Evolutionary conservation across 2,797 vertebrate genomes (phyloP), one percentile per base, ranked within the genome.

Genomic region (Tarsius wallacei): DNA sequence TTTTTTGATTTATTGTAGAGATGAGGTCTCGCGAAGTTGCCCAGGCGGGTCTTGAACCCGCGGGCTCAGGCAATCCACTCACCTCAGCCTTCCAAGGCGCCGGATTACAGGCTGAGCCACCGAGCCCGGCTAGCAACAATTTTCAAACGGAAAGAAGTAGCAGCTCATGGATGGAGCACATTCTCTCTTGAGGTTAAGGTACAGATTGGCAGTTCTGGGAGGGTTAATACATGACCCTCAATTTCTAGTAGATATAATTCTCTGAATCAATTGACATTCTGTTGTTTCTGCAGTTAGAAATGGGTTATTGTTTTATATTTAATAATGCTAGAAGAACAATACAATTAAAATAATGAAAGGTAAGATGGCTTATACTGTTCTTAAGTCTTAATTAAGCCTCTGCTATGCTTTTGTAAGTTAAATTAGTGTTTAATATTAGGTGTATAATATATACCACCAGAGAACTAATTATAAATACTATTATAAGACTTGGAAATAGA

Each of bases 401-500:
- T 86, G 4, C 33, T 33, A 7, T 70, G 1, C 0, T 51, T 21
- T 64, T 74, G 0, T 84, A 7, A 0, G 97, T 98, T 0, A 99
- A n/a, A 9, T 98, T 97, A 0, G 98, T 98, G 0, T 94, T 82
- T 0, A 98, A 90, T 19, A 98, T 97, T 0, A 94, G 49, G 0
- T 94, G 11, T 49, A 98, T 98, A n/a, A 98, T 98, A 0, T 98
- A 98, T 36, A 98, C 77, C 0, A 98, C 97, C 0, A 98, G 0
- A 0, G 90, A 91, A 2, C 96, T 98, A 7, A 98, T 99, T 2
- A 98, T 0, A 0, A 98, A 97, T 0, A 96, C 68, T 0, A 97
- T 97, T 93, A 98, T 98, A 28, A 98, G 0, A 0, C 53, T 2
- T 98, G 97, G 2, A 98, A 98, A 0, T 99, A 97, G 0, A 98